Conservation (phyloP, 2,113 vertebrate species). For the Motacilla alba region DNA sequence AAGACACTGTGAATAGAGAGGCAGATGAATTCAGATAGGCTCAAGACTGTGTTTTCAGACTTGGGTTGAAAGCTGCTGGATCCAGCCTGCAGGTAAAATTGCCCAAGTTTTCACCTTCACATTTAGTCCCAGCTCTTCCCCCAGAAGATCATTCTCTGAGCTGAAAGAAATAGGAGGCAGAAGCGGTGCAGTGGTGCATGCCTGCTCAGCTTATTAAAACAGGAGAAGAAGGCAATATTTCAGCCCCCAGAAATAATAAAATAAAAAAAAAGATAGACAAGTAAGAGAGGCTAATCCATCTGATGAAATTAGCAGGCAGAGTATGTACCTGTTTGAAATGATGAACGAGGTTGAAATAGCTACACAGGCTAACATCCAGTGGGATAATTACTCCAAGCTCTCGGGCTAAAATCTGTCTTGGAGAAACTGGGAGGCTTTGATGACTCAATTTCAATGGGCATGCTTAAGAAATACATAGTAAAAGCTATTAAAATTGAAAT, state of each 20-base stretch:
- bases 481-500: slow-evolving; percentile 99
- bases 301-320: slow-evolving; percentile 99
- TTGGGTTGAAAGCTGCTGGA: slow-evolving; percentile 22
- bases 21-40: neutral
- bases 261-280: slow-evolving; percentile 95
- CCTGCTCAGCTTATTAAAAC: slow-evolving; percentile 92
- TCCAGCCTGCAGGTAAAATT: slow-evolving; percentile 78
- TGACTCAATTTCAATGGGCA: slow-evolving; percentile 97
- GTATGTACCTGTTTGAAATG: slow-evolving; percentile 91
- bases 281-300: slow-evolving; percentile 94
- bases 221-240: slow-evolving; percentile 90
- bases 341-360: slow-evolving; percentile 95
- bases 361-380: slow-evolving; percentile 91
- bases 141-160: slow-evolving; percentile 79
- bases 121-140: slow-evolving; percentile 83
- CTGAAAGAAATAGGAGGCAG: slow-evolving; percentile 78
- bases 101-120: slow-evolving; percentile 90
- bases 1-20: neutral
- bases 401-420: slow-evolving; percentile 92
- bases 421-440: slow-evolving; percentile 88
- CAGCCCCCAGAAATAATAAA: slow-evolving; percentile 91
- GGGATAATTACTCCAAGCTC: slow-evolving; percentile 99
- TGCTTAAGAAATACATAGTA: slow-evolving; percentile 98
- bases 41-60: neutral
- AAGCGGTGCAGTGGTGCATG: slow-evolving; percentile 81